Percentiles rank a stretch among this genome's conserved stretches.
Evolutionary conservation across 2,113 vertebrate species (phyloP).

Genomic region (Syrrhaptes paradoxus): DNA sequence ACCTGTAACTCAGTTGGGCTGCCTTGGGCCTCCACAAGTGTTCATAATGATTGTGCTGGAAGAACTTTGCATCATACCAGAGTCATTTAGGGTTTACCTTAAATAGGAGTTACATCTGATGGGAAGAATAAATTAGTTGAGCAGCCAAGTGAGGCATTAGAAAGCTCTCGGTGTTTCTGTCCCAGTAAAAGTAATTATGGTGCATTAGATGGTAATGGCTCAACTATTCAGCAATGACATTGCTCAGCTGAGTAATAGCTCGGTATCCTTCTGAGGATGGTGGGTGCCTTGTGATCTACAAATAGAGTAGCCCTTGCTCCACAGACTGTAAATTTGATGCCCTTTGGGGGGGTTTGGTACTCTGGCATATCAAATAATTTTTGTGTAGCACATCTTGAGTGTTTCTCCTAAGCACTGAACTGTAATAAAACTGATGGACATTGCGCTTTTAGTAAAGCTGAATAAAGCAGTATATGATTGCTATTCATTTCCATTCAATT

Average conservation of each 20-base stretch:
- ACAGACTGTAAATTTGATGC: not conserved
- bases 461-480: not conserved
- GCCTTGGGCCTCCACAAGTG: not conserved
- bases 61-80: not conserved
- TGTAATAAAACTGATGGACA: not conserved
- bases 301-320: not conserved
- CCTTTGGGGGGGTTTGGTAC: not conserved
- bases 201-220: not conserved
- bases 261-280: not conserved
- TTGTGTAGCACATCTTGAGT: not conserved
- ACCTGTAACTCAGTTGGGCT: not conserved
- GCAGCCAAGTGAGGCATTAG: not conserved
- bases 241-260: not conserved
- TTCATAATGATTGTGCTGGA: not conserved
- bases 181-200: not conserved
- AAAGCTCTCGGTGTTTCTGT: not conserved
- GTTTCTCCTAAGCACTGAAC: not conserved
- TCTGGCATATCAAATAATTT: not conserved
- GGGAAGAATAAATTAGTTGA: not conserved
- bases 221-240: not conserved
- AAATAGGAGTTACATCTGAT: not conserved
- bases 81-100: not conserved
- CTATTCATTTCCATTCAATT: not conserved
- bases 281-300: not conserved
- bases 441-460: not conserved